Evolutionary conservation across 2,113 vertebrate genomes (phyloP).

Genomic region (Macroglossus sobrinus): DNA sequence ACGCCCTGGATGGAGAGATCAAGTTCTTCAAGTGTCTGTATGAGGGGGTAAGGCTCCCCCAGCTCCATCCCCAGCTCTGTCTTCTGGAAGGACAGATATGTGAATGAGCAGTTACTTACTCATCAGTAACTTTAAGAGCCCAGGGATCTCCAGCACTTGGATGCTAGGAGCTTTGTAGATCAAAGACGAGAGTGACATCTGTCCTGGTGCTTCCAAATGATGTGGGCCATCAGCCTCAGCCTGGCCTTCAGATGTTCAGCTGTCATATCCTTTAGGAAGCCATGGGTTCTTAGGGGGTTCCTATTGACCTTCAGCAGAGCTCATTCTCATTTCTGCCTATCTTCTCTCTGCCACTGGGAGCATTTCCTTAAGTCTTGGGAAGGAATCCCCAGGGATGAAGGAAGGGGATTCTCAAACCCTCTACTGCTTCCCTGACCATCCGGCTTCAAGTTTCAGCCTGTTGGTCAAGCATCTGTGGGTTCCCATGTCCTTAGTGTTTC

Average conservation of each 20-base stretch:
- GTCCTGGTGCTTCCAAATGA: not conserved
- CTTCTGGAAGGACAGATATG: not conserved
- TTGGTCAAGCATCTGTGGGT: not conserved
- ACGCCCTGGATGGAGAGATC: slow-evolving; percentile 89
- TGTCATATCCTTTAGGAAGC: not conserved
- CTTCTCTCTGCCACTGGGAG: not conserved
- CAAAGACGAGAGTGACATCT: not conserved
- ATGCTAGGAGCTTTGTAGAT: not conserved
- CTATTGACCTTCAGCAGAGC: not conserved
- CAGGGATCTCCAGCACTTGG: not conserved
- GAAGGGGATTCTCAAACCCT: not conserved
- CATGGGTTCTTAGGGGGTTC: not conserved
- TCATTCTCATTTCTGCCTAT: not conserved
- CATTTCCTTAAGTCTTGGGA: not conserved
- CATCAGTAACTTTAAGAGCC: not conserved
- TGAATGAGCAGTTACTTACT: not conserved
- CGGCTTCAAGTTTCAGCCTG: not conserved
- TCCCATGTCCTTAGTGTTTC: not conserved
- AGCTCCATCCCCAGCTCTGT: not conserved
- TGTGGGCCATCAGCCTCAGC: not conserved
- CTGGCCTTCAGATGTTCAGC: not conserved
- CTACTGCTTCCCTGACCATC: not conserved
- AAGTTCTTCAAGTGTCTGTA: slow-evolving; percentile 90
- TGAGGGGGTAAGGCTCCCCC: slow-evolving; percentile 82
- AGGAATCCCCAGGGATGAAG: not conserved